These are phyloP conservation scores for Oryctes rhinoceros DNA, from an alignment of 1,140 invertebrate genomes.

Conservation along the genomic window DNA sequence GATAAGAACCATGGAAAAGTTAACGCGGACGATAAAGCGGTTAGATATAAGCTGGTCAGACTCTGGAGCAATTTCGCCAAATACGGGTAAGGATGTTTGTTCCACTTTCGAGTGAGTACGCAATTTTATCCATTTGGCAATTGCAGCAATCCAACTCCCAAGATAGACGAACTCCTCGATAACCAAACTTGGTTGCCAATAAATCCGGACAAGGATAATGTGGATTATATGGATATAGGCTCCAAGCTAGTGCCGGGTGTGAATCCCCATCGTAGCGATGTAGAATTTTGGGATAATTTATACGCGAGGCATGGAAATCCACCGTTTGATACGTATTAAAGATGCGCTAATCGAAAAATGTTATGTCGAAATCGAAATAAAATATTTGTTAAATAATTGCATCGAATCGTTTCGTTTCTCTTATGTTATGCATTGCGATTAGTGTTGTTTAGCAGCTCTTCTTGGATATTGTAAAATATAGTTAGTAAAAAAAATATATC, in stretches of 20 bases:
- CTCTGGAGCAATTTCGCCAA: constrained; percentile 49
- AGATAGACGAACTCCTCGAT: constrained; percentile 11
- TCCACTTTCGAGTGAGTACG: neutral
- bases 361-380: too few relatives aligned
- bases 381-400: too few relatives aligned
- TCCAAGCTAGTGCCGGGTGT: neutral
- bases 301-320: constrained; percentile 39
- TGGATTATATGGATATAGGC: constrained; percentile 38
- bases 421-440: too few relatives aligned
- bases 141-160: constrained; percentile 41
- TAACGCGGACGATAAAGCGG: neutral
- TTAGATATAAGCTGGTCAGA: constrained; percentile 42
- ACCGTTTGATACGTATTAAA: constrained; percentile 44
- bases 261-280: constrained; percentile 20
- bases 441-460: too few relatives aligned
- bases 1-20: neutral
- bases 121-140: neutral
- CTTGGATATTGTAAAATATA: too few relatives aligned
- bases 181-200: constrained; percentile 43
- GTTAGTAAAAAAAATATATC: too few relatives aligned
- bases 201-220: neutral
- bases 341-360: neutral
- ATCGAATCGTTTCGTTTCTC: too few relatives aligned
- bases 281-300: constrained; percentile 41
- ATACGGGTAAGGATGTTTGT: constrained; percentile 42